Base-by-base conservation (phyloP, 2,888 invertebrate genomes). In the Platycnemis pennipes region DNA sequence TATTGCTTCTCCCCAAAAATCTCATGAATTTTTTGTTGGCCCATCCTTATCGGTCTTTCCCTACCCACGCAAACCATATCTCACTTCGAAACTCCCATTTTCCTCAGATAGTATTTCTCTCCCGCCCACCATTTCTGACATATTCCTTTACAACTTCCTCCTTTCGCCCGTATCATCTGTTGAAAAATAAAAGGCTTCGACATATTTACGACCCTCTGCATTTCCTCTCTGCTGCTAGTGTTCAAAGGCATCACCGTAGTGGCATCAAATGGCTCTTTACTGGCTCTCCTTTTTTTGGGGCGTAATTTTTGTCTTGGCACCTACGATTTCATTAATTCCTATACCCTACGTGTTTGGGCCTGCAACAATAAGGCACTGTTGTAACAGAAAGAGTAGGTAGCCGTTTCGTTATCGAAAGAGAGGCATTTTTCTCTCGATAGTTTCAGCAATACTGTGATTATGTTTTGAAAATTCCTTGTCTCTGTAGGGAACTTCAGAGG, bases 71-170 rank as follows among this genome's bases (percentile, higher is more conserved):
- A 63, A 63, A 63, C 63, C 63, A 63, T 63, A 63, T 63, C 63
- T 63, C 63, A 63, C 63, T 63, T n/a, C 63, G 63, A n/a, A 63
- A 63, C n/a, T 88, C 49, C 88, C 49, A 88, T 88, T 56, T 89
- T 26, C 22, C 63, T 8, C 63, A 7, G n/a, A n/a, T 63, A 63
- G 63, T 63, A 2, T 63, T 63, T 63, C 8, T 19, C 42, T 42
- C 42, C n/a, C 86, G 86, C 89, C 53, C 89, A 89, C 56, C 56
- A 89, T 89, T 89, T 89, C 42, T 89, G 89, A 53, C 89, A 37
- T 56, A 56, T 42, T 42, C 56, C 56, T 89, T 37, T 26, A 19
- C 42, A 37, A 42, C 42, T 22, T 63, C n/a, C 26, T 16, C 86
- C 86, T 42, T 45, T 49, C 31, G 31, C 53, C 89, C 37, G 89